These are phyloP conservation scores for Adelphocoris suturalis DNA, from an alignment of 2,888 invertebrate genomes.

Conservation along the genomic window DNA sequence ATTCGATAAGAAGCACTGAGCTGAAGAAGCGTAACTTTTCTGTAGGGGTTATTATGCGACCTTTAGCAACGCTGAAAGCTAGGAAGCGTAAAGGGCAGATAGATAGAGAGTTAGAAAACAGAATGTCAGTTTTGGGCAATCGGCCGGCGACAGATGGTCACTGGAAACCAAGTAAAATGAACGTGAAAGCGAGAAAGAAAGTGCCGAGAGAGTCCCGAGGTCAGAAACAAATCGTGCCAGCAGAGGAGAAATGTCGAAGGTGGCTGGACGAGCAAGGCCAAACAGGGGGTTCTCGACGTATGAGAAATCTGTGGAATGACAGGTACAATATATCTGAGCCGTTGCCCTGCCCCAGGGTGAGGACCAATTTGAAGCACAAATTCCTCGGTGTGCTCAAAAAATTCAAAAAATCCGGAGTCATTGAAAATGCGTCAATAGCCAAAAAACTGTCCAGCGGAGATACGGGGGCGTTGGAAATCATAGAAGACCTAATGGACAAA, in stretches of 20 bases:
- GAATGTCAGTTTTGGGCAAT: background rate
- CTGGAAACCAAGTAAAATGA: background rate
- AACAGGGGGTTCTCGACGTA: background rate
- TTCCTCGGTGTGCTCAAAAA: background rate
- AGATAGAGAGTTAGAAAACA: background rate
- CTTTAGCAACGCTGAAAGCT: background rate
- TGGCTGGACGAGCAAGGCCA: slow-evolving; percentile 13
- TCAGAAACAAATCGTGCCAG: background rate
- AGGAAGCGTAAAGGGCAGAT: background rate
- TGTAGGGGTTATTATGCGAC: background rate
- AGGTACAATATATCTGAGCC: background rate
- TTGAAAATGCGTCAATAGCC: background rate
- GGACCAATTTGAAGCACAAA: background rate
- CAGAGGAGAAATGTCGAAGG: slow-evolving; percentile 8
- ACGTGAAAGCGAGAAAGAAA: background rate
- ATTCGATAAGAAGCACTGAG: background rate
- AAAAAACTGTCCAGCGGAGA: slow-evolving; percentile 34
- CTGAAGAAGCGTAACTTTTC: background rate
- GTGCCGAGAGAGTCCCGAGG: background rate
- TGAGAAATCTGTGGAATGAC: background rate
- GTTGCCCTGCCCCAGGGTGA: background rate
- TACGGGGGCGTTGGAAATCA: background rate
- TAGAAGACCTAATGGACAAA: slow-evolving; percentile 1
- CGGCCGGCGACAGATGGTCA: background rate
- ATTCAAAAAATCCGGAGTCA: background rate